Conservation (phyloP, 2,113 vertebrate genomes). For the Raphicerus campestris region DNA sequence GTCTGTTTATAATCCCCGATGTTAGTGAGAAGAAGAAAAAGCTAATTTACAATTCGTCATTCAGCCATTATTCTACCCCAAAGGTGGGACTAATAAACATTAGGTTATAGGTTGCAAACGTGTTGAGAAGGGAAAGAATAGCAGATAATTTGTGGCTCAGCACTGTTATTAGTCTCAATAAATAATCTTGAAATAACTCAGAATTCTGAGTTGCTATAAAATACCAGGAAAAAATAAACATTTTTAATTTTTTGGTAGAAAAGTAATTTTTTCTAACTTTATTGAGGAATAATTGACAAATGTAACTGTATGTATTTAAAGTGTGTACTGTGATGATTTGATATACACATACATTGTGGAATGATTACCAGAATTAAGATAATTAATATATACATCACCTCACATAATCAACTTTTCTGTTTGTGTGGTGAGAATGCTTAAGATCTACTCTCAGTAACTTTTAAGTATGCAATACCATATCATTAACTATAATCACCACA, state of each 20-base stretch:
- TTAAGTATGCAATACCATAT: background rate
- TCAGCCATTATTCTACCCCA: background rate
- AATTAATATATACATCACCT: background rate
- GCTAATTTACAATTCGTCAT: background rate
- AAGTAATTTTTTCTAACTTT: background rate
- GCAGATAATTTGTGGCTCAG: background rate
- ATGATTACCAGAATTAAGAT: background rate
- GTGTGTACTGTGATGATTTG: background rate
- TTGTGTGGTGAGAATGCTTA: background rate
- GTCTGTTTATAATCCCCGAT: conserved; percentile 25
- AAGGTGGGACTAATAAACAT: background rate
- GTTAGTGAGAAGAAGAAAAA: background rate
- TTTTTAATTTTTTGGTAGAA: background rate
- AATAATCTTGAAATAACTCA: background rate
- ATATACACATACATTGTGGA: background rate
- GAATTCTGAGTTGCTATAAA: background rate
- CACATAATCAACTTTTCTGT: background rate
- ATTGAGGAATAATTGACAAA: background rate
- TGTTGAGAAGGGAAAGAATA: background rate
- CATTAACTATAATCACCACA: background rate
- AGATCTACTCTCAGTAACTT: background rate
- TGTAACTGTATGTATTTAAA: background rate
- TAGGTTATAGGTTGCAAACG: background rate
- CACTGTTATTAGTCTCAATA: background rate
- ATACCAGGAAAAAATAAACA: background rate